Conservation (phyloP, 1,140 invertebrate species). For the Pristionchus pacificus region DNA sequence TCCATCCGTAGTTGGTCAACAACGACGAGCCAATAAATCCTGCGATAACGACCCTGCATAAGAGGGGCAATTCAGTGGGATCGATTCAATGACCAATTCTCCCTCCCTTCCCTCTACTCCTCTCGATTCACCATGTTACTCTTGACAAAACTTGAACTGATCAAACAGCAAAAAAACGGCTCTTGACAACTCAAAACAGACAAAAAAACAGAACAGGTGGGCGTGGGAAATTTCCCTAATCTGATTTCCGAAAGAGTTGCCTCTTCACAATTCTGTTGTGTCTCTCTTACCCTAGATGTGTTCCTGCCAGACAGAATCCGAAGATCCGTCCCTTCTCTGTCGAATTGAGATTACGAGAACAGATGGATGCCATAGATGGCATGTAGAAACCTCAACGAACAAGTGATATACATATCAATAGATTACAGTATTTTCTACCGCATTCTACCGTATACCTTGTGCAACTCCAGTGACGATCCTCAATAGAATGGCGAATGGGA, state of each 20-base stretch:
- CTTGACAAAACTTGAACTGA: too few species aligned
- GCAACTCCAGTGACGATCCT: constrained; percentile 69
- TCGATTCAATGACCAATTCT: constrained; percentile 20
- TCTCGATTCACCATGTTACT: too few species aligned
- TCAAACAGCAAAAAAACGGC: too few species aligned
- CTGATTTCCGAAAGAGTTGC: constrained; percentile 43
- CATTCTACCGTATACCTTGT: constrained; percentile 66
- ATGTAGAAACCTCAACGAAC: constrained; percentile 66
- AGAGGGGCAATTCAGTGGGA: constrained; percentile 30
- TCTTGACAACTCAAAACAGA: too few species aligned
- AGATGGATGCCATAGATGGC: constrained; percentile 71
- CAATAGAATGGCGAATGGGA: constrained; percentile 66
- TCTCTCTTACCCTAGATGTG: constrained; percentile 62
- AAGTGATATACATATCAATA: constrained; percentile 11
- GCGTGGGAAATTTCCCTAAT: constrained; percentile 29
- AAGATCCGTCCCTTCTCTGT: constrained; percentile 70
- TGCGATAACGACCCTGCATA: constrained; percentile 68
- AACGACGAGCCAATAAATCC: constrained; percentile 70
- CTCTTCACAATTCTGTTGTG: neutral
- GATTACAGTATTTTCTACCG: too few species aligned
- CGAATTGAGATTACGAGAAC: constrained; percentile 67
- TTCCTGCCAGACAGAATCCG: constrained; percentile 68
- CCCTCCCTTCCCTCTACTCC: neutral
- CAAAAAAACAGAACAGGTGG: too few species aligned
- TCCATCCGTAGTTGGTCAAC: constrained; percentile 69